These are phyloP conservation scores for Leuctra nigra DNA, from an alignment of 2,888 invertebrate genomes.

Conservation along the genomic window DNA sequence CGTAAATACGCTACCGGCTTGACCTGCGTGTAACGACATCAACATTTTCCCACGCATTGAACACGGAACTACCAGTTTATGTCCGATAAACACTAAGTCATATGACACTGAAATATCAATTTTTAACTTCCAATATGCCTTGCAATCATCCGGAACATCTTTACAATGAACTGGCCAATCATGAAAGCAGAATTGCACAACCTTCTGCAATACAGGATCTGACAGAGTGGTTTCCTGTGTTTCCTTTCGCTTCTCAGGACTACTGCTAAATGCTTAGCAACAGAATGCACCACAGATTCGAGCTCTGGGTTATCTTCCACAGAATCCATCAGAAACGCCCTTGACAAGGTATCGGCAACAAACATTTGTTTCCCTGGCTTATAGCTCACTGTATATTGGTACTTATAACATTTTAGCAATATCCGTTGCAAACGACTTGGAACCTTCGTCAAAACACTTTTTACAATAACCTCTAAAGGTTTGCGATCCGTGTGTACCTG, in stretches of 20 bases:
- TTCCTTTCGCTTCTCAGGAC: too few relatives aligned
- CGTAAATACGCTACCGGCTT: too few relatives aligned
- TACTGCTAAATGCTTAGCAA: slow-evolving; percentile 11
- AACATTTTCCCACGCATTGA: not conserved
- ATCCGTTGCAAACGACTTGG: slow-evolving; percentile 5
- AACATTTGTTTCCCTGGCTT: slow-evolving; percentile 13
- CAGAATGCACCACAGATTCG: slow-evolving; percentile 5
- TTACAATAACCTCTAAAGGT: slow-evolving; percentile 6
- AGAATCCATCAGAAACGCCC: slow-evolving; percentile 1
- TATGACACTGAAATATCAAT: not conserved
- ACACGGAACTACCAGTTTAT: not conserved
- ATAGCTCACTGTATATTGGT: slow-evolving; percentile 8
- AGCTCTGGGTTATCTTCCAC: slow-evolving; percentile 13
- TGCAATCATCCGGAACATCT: not conserved
- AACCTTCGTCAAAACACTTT: slow-evolving; percentile 4
- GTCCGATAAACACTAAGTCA: slow-evolving; percentile 9
- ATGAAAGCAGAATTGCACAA: too few relatives aligned
- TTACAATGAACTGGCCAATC: too few relatives aligned
- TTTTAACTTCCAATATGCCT: not conserved
- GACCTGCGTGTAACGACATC: slow-evolving; percentile 7
- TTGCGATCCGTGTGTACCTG: slow-evolving; percentile 15
- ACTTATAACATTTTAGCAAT: not conserved
- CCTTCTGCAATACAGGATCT: too few relatives aligned
- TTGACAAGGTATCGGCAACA: slow-evolving; percentile 16
- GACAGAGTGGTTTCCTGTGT: too few relatives aligned